Evolutionary conservation across 2,113 vertebrate genomes (phyloP), one percentile per base, ranked within the genome.

Genomic region (Chaetodon auriga): DNA sequence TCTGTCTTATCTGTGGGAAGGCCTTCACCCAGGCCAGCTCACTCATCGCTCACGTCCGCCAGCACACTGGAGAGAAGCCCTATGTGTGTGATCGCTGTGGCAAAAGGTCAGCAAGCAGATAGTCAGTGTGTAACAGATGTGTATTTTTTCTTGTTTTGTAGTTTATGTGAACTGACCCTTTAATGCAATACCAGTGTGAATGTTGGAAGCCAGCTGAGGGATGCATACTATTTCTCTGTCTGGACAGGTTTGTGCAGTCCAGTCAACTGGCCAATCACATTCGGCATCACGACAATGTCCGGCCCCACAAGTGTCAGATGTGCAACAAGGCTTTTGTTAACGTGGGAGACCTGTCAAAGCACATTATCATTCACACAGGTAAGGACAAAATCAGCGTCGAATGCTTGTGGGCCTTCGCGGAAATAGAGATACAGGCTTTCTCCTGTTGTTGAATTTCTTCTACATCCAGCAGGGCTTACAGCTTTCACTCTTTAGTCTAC

Each of bases 261-360:
- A 99, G 98, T 92, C 98, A 99, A 71, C 78, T 99, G 89, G 98
- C 98, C 92, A 99, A 99, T 93, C 98, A 99, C 95, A 99, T 99
- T 68, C 97, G 98, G 2, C 98, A 99, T 89, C 98, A 99, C 0
- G 98, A 99, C 88, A 99, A 99, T 23, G 98, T 99, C 90, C 97
- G 98, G 1, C 98, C 98, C 0, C 98, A 99, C 92, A 98, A 97
- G 66, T 99, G 98, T 94, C 97, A 96, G 0, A 96, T 98, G 87
- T 99, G 98, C 86, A 97, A 95, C 95, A 99, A 99, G 85, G 97
- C 98, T 10, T 99, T 99, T 0, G 98, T 99, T 88, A 99, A 99
- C 0, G 97, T 99, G 60, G 98, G 98, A 0, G 98, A 99, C 83
- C 96, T 99, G 68, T 98, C 98, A 38, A 99, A 99, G 89, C 98